These are phyloP conservation scores for Spicauda simplicius DNA, from an alignment of 2,888 invertebrate genomes.

Conservation along the genomic window DNA sequence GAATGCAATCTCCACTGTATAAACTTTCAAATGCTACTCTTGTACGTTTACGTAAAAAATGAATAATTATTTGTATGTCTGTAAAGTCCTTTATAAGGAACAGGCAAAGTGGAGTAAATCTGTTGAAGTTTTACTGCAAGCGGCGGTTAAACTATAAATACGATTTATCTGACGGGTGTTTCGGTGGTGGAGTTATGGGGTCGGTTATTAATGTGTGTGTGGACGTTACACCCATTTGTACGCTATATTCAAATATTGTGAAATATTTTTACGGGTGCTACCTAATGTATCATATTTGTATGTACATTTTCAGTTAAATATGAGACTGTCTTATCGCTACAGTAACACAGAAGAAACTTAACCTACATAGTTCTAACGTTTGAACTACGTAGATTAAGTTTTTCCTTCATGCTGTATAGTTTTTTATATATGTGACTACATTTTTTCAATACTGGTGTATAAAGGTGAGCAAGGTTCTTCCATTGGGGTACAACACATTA, in stretches of 20 bases:
- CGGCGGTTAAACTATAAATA: slow-evolving; percentile 20
- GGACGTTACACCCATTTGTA: background rate
- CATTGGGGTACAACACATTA: too few relatives aligned
- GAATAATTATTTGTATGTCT: background rate
- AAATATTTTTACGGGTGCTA: background rate
- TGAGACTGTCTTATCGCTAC: background rate
- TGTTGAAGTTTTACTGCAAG: background rate
- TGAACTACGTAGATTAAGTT: too few relatives aligned
- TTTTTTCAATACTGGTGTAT: too few relatives aligned
- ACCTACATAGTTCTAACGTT: too few relatives aligned
- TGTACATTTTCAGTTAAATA: background rate
- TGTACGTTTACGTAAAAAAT: background rate
- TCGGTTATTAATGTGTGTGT: background rate
- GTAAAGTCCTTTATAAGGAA: background rate
- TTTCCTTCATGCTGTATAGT: too few relatives aligned
- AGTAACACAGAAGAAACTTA: too few relatives aligned
- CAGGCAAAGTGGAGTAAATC: background rate
- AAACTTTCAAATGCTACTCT: too few relatives aligned
- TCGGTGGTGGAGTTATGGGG: slow-evolving; percentile 16
- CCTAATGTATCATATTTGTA: background rate
- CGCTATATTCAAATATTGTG: background rate
- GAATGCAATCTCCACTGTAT: too few relatives aligned
- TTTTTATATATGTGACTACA: too few relatives aligned
- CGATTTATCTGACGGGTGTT: slow-evolving; percentile 26
- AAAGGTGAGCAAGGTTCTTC: too few relatives aligned